These are phyloP conservation scores for Penaeus japonicus DNA, from an alignment of 1,140 invertebrate species.

Conservation along the genomic window DNA sequence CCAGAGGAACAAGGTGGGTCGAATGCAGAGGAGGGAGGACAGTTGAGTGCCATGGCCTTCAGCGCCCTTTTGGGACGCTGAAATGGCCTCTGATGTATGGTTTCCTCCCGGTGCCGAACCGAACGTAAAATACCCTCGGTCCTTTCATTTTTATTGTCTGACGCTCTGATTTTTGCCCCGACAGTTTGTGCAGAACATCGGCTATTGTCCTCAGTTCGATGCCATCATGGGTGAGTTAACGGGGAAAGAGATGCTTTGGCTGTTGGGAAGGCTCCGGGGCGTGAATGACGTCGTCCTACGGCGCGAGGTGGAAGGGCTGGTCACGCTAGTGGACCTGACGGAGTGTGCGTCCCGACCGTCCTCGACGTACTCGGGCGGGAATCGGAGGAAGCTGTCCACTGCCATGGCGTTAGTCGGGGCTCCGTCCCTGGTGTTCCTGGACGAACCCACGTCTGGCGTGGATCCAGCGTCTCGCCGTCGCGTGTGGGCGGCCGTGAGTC, in stretches of 20 bases:
- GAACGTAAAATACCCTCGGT: no score
- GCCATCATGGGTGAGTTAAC: slow-evolving; percentile 79
- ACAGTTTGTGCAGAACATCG: slow-evolving; percentile 63
- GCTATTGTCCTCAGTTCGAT: slow-evolving; percentile 86
- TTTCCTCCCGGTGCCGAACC: no score
- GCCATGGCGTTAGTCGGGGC: slow-evolving; percentile 82
- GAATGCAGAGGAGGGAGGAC: not conserved
- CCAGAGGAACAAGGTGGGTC: slow-evolving; percentile 30
- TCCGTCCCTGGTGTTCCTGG: slow-evolving; percentile 76
- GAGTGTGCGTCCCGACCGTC: slow-evolving; percentile 63
- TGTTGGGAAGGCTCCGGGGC: slow-evolving; percentile 69
- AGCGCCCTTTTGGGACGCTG: no score
- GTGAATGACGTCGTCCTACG: slow-evolving; percentile 59
- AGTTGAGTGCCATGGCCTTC: no score
- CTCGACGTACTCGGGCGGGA: slow-evolving; percentile 75
- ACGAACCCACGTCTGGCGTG: slow-evolving; percentile 67
- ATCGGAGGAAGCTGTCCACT: slow-evolving; percentile 84
- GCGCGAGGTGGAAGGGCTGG: slow-evolving; percentile 65
- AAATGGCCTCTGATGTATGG: no score
- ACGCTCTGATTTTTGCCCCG: slow-evolving; percentile 39
- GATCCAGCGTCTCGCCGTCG: slow-evolving; percentile 70
- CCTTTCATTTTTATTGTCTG: slow-evolving; percentile 15
- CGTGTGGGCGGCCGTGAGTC: slow-evolving; percentile 66
- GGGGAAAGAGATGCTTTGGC: slow-evolving; percentile 67
- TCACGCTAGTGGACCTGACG: slow-evolving; percentile 64